Conservation (phyloP, 1,140 invertebrate species). For the Drosophila athabasca region DNA sequence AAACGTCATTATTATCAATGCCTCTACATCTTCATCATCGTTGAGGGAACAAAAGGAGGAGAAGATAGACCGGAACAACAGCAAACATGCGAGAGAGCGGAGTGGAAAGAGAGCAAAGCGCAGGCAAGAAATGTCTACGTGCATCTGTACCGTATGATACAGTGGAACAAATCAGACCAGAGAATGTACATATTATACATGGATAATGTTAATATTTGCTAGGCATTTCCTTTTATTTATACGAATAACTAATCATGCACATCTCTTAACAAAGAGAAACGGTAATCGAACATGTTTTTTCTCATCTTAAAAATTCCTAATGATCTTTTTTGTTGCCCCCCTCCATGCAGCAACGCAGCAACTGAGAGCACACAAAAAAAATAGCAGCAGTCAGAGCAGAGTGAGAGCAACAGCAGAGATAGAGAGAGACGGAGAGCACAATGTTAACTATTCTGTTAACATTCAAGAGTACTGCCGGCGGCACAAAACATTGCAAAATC, state of each 20-base stretch:
- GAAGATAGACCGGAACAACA: neutral
- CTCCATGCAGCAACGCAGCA: too few species aligned
- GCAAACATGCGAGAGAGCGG: conserved; percentile 2
- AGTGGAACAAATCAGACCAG: neutral
- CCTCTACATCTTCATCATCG: conserved; percentile 34
- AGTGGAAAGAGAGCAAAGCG: conserved; percentile 3
- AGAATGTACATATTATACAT: neutral
- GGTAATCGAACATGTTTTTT: too few species aligned
- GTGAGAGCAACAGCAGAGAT: neutral
- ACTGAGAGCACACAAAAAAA: too few species aligned
- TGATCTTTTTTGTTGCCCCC: neutral
- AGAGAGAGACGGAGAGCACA: conserved; percentile 3
- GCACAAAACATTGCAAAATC: conserved; percentile 74
- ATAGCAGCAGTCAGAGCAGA: too few species aligned
- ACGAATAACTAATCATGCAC: too few species aligned
- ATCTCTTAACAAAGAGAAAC: too few species aligned
- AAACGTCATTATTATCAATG: conserved; percentile 49
- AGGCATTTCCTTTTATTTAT: too few species aligned
- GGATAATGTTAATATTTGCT: too few species aligned
- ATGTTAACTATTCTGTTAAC: conserved; percentile 36
- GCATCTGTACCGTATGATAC: conserved; percentile 1
- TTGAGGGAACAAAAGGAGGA: conserved; percentile 7
- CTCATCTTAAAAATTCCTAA: neutral
- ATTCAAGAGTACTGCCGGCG: conserved; percentile 32
- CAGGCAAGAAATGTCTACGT: conserved; percentile 6